A percentile compares a stretch with the other conserved stretches of the same genome.
Evolutionary conservation across 2,113 vertebrate species (phyloP).

Genomic region (Sciurus niger): DNA sequence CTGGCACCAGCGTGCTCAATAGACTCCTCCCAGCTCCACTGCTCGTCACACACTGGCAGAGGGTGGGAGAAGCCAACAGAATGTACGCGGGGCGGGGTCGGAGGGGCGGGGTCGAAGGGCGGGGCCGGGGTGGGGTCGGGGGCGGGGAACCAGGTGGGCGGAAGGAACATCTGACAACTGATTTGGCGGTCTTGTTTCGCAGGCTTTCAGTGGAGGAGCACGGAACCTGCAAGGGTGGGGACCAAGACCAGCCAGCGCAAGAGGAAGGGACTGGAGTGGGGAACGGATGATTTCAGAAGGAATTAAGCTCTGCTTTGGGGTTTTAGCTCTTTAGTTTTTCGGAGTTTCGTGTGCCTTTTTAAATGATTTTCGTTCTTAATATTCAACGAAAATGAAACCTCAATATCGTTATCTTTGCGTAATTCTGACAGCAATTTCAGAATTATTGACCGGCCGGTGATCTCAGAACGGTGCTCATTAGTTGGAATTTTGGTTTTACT

Average conservation of each 20-base stretch:
- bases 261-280: background rate
- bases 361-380: conserved; percentile 16
- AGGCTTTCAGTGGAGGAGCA: accelerated
- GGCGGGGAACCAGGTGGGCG: background rate
- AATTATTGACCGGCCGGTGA: background rate
- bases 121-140: accelerated
- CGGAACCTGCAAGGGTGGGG: too few relatives aligned
- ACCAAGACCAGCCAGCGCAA: background rate
- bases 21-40: accelerated
- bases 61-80: accelerated
- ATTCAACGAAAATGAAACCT: background rate
- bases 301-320: background rate
- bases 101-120: background rate
- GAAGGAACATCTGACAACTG: accelerated
- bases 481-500: conserved; percentile 31
- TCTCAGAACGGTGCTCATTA: background rate
- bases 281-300: background rate
- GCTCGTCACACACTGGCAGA: background rate
- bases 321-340: conserved; percentile 25
- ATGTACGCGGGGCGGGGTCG: background rate
- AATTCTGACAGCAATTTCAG: background rate
- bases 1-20: background rate
- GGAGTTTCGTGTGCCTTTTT: background rate
- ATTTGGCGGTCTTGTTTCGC: accelerated
- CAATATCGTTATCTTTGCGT: background rate